A percentile compares a stretch with the other conserved stretches of the same genome.
phyloP scores from a whole-genome alignment of 2,113 vertebrate genomes.

The Anhinga anhinga region DNA sequence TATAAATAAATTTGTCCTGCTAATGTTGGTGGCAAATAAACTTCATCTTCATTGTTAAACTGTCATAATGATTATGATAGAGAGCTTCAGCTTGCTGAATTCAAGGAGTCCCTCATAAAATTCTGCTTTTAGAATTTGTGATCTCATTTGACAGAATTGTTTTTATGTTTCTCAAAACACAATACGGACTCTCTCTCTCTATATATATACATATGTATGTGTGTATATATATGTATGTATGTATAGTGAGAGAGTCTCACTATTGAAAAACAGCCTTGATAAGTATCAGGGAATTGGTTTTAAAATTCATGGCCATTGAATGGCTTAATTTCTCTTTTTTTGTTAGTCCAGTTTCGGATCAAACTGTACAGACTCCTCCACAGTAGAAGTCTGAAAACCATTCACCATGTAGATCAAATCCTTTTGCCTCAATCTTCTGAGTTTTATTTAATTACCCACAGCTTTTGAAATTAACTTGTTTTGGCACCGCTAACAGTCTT shows the following conservation, averaged over 20 bases:
- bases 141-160: not conserved
- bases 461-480: not conserved
- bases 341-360: not conserved
- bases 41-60: conserved; percentile 61
- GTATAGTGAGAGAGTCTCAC: not conserved
- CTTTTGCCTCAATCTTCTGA: not conserved
- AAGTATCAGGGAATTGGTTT: not conserved
- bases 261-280: not conserved
- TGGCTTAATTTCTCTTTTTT: not conserved
- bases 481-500: not conserved
- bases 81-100: conserved; percentile 38
- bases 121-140: not conserved
- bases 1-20: conserved; percentile 78
- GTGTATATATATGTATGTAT: not conserved
- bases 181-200: not conserved
- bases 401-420: not conserved
- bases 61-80: conserved; percentile 54
- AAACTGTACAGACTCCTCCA: not conserved
- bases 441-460: not conserved
- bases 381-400: not conserved
- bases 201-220: not conserved
- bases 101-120: not conserved
- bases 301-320: not conserved
- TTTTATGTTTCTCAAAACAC: not conserved
- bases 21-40: conserved; percentile 69